These are phyloP conservation scores for Pangasius mekongensis DNA, from an alignment of 2,797 vertebrate genomes.

Conservation along the genomic window DNA sequence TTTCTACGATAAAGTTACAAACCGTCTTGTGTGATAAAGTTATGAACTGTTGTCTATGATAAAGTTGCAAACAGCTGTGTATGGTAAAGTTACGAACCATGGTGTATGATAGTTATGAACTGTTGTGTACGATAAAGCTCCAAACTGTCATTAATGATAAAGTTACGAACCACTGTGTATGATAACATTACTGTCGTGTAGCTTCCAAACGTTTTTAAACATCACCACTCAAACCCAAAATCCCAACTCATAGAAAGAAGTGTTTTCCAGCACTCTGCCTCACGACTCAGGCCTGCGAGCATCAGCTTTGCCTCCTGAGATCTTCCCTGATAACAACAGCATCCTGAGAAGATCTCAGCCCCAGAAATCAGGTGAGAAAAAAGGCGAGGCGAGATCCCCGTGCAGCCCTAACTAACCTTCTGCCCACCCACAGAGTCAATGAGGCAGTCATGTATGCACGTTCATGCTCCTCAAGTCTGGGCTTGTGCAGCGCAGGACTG, in stretches of 20 bases:
- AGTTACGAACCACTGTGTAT: neutral
- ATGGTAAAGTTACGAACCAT: neutral
- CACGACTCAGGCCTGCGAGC: neutral
- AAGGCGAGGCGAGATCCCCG: constrained; percentile 58
- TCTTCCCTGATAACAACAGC: neutral
- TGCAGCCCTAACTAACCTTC: constrained; percentile 67
- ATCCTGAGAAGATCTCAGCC: constrained; percentile 6
- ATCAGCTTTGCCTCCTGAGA: neutral
- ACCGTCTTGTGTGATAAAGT: neutral
- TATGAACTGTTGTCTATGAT: neutral
- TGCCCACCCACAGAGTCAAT: constrained; percentile 72
- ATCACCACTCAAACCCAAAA: neutral
- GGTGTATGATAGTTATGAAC: neutral
- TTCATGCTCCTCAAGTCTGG: constrained; percentile 73
- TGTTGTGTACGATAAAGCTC: no score
- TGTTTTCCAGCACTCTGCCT: neutral
- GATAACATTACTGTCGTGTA: neutral
- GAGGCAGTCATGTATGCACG: constrained; percentile 72
- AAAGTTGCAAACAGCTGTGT: neutral
- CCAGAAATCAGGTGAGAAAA: constrained; percentile 36
- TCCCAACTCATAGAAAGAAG: neutral
- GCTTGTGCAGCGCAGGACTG: constrained; percentile 62
- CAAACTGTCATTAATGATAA: no score
- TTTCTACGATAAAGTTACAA: neutral
- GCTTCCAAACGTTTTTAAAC: neutral